Evolutionary conservation across 2,888 invertebrate genomes (phyloP).

Genomic region (Taphrorychus bicolor): DNA sequence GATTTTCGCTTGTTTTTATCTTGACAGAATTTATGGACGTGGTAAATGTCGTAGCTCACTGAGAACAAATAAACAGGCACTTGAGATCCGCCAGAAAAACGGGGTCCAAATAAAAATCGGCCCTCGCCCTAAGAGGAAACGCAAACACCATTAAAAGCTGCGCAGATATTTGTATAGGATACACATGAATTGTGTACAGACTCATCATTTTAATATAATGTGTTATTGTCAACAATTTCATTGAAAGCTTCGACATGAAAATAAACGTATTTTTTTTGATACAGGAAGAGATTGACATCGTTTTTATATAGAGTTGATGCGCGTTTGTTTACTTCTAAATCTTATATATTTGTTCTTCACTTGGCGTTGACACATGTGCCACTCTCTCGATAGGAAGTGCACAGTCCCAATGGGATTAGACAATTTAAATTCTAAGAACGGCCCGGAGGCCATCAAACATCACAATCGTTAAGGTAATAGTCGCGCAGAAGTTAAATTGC

Average conservation of each 20-base stretch:
- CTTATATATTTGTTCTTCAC: not conserved
- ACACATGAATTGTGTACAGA: slow-evolving; percentile 11
- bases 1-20: not conserved
- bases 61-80: slow-evolving; percentile 28
- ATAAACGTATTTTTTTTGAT: slow-evolving; percentile 8
- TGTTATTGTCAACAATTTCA: slow-evolving; percentile 12
- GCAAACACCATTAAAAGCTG: slow-evolving; percentile 38
- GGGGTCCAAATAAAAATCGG: slow-evolving; percentile 33
- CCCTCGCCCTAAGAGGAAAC: slow-evolving; percentile 28
- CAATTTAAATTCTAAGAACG: slow-evolving; percentile 35
- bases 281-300: not conserved
- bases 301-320: not conserved
- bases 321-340: not conserved
- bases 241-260: slow-evolving; percentile 10
- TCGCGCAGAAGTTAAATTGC: slow-evolving; percentile 38
- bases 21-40: slow-evolving; percentile 7
- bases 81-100: slow-evolving; percentile 18
- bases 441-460: slow-evolving; percentile 27
- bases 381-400: not conserved
- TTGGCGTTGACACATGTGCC: not conserved
- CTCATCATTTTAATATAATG: slow-evolving; percentile 27
- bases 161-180: slow-evolving; percentile 34
- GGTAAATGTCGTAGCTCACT: slow-evolving; percentile 10
- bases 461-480: slow-evolving; percentile 32
- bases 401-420: not conserved